Base-by-base conservation (phyloP, 2,113 vertebrate genomes). In the Microtus pennsylvanicus region DNA sequence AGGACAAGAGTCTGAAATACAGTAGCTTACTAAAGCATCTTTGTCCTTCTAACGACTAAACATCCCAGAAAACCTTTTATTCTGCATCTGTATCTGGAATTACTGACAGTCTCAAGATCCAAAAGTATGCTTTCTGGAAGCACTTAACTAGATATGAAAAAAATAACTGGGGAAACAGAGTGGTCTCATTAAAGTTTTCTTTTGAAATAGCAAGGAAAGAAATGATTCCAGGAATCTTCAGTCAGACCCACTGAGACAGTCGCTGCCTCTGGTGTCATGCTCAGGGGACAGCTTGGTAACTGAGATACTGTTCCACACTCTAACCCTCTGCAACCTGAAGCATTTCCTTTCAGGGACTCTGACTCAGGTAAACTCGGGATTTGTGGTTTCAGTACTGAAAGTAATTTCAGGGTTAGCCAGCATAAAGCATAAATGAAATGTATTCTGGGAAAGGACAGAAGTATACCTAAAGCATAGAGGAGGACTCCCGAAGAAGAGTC, bases 101-200 rank as follows among this genome's bases (percentile, higher is more conserved):
- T 55, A 87, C 7, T 92, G 45, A 38, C 70, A 83, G 61, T 17
- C 38, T 95, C 67, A 52, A 82, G 4, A 61, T 89, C 97, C 85
- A 26, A 52, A 95, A 80, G 93, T 50, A 89, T 96, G 69, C 76
- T 89, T 90, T 77, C 0, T 63, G 55, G 74, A 52, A 30, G 94
- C 65, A 90, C 7, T 75, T 52, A 96, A 94, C 70, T 92, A 52
- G 77, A 90, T 97, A 87, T 28, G 17, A 33, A 94, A 96, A 87
- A 96, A 87, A 17, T 65, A 7, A 72, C 4, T 87, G 45, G 91
- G 9, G 7, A 96, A 97, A 95, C 2, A 7, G 17, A n/a, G 35
- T 2, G 14, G 35, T 74, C 61, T 65, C n/a, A 58, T 87, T 87
- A 75, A 94, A 90, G 93, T 52, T 1, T 65, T 38, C 2, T 67